Base-by-base conservation (phyloP, 1,140 invertebrate genomes). In the Parapsyche elsis region DNA sequence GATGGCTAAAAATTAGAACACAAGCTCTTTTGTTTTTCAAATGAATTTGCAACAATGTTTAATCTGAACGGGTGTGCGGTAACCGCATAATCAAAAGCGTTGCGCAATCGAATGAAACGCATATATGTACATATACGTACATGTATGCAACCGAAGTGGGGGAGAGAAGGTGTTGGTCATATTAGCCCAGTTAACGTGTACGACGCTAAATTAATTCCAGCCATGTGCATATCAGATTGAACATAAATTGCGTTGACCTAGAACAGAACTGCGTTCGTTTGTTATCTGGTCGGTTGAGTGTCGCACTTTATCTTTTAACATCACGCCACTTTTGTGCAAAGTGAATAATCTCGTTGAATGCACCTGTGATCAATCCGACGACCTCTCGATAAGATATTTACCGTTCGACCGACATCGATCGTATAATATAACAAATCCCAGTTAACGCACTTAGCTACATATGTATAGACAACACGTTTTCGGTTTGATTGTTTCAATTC, bases 161-260 rank as follows among this genome's bases (percentile, higher is more conserved):
- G 30, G 30, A 7, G 30, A 38, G 30, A 38, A 38, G 30, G 64
- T 38, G 23, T 46, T 74, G 12, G 71, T 7, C 30, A 38, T 38
- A 38, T 49, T 59, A 19, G 49, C 57, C 45, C 16, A 38, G 45
- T 78, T 78, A 30, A 26, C 38, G 67, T 30, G 9, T 64, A 12
- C 78, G 2, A 49, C 44, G 70, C 44, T 79, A 73, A 79, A 73
- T 79, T 79, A 79, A 79, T 79, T 79, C 71, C 16, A 78, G 44
- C 30, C 59, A 23, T 71, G 45, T 76, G 45, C 67, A 59, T 79
- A 79, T 79, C 78, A 73, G 78, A 79, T 79, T 59, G 67, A 61
- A 79, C 78, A 79, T 73, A 79, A 79, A 79, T 79, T 79, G 78
- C 67, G 16, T 73, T 79, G 78, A 46, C 78, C 78, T 73, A 73